Evolutionary conservation across 2,888 invertebrate genomes (phyloP), one percentile per base, ranked within the genome.

Genomic region (Ptilodon capucinus): DNA sequence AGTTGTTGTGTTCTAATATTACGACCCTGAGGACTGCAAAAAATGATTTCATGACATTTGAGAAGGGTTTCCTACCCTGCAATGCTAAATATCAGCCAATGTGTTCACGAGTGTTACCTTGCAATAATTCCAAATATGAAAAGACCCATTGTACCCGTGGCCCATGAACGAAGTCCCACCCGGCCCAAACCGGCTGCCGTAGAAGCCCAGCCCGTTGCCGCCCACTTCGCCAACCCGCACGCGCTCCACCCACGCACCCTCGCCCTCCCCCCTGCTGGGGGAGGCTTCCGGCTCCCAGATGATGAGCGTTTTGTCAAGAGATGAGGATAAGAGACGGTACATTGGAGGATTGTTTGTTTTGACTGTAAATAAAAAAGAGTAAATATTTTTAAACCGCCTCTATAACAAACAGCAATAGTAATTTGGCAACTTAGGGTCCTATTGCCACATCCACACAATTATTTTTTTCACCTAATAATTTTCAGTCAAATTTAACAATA

Each of bases 121-220:
- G 54, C 91, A 82, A 56, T 91, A 89, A 16, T 86, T 91, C 98
- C 98, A 98, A 47, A 97, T 92, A 77, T 98, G 98, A 68, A 98
- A 95, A 2, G 97, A 96, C 0, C 98, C 98, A 74, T 97, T 96
- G 76, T 96, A 98, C n/a, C 97, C 96, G 76, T 98, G 95, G 0
- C 95, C 97, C 57, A 98, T 78, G 43, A 99, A 94, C 0, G 92
- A 92, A 19, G 91, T 81, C 0, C 96, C 96, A 55, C 92, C 84
- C 0, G 94, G 93, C 14, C 94, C 93, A 83, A 97, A 97, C 76
- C 95, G 93, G 44, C 96, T 96, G 2, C 98, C 98, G 76, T 96
- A 97, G 81, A 98, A 98, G 2, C 99, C 99, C n/a, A 98, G 91
- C 0, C 96, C 96, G 79, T 96, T 97, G 0, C 98, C 99, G 0